A percentile compares a stretch with the other conserved stretches of the same genome.
These are phyloP conservation scores for Lutjanus campechanus DNA, from an alignment of 2,797 vertebrate genomes.

Conservation along the genomic window DNA sequence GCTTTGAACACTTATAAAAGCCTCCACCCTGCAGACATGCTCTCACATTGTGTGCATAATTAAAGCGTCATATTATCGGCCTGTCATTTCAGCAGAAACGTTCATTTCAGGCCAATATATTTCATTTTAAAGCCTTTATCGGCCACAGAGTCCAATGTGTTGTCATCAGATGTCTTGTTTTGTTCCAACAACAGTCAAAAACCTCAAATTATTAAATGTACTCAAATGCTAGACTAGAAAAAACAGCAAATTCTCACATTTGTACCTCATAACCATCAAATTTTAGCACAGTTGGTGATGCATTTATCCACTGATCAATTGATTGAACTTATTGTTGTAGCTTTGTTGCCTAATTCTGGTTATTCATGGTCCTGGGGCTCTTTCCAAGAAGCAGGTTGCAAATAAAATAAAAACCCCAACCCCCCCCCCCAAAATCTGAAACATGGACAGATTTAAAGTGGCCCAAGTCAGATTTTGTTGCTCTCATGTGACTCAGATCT, in stretches of 20 bases:
- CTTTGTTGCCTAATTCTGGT: neutral
- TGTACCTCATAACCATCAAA: neutral
- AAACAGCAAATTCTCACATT: neutral
- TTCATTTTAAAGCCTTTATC: neutral
- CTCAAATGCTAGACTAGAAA: neutral
- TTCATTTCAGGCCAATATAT: no score
- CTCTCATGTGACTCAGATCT: no score
- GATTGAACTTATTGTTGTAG: neutral
- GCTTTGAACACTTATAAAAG: no score
- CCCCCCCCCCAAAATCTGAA: neutral
- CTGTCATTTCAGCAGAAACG: no score
- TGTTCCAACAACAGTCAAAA: neutral
- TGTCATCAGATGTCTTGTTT: neutral
- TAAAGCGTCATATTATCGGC: no score
- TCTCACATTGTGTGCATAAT: no score
- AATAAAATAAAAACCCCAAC: neutral
- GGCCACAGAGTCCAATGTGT: neutral
- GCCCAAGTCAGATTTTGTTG: no score
- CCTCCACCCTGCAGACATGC: no score
- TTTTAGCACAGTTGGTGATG: neutral
- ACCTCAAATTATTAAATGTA: neutral
- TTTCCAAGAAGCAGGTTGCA: neutral
- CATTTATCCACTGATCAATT: no score
- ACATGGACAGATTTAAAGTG: neutral
- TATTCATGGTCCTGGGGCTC: neutral